Evolutionary conservation across 2,888 invertebrate genomes (phyloP).

Genomic region (Ernsta delagoae): DNA sequence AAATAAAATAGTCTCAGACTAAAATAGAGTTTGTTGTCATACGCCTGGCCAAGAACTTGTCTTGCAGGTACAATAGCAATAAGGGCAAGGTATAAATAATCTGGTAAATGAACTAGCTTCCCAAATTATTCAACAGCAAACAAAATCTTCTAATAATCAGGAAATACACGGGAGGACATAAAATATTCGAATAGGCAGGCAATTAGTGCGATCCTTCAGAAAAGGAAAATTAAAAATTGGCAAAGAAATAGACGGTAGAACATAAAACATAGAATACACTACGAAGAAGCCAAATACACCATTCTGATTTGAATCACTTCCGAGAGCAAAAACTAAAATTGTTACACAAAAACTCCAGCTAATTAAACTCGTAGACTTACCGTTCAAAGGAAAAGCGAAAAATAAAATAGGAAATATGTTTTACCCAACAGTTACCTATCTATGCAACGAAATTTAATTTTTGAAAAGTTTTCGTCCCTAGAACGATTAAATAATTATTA

Average conservation of each 20-base stretch:
- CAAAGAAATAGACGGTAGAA: too few relatives aligned
- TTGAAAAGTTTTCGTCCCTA: too few relatives aligned
- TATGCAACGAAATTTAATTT: too few relatives aligned
- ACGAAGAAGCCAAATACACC: background rate
- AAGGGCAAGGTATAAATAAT: background rate
- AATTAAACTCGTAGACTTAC: background rate
- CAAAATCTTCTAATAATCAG: background rate
- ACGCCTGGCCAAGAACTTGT: slow-evolving; percentile 3
- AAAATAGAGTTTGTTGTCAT: background rate
- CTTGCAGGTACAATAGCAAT: background rate
- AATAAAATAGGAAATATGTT: too few relatives aligned
- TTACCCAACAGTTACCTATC: too few relatives aligned
- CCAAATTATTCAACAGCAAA: background rate
- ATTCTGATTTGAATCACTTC: background rate
- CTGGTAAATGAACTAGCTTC: background rate
- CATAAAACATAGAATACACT: too few relatives aligned
- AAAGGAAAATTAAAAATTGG: too few relatives aligned
- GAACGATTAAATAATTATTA: too few relatives aligned
- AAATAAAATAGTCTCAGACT: background rate
- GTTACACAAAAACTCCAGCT: background rate
- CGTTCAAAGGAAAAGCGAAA: background rate
- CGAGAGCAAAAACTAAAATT: background rate
- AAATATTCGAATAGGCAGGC: background rate
- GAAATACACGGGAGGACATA: background rate
- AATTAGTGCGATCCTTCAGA: too few relatives aligned